Percentiles rank a stretch among this genome's conserved stretches.
Conservation (phyloP, 2,797 vertebrate species). For the Sebastes hopkinsi region DNA sequence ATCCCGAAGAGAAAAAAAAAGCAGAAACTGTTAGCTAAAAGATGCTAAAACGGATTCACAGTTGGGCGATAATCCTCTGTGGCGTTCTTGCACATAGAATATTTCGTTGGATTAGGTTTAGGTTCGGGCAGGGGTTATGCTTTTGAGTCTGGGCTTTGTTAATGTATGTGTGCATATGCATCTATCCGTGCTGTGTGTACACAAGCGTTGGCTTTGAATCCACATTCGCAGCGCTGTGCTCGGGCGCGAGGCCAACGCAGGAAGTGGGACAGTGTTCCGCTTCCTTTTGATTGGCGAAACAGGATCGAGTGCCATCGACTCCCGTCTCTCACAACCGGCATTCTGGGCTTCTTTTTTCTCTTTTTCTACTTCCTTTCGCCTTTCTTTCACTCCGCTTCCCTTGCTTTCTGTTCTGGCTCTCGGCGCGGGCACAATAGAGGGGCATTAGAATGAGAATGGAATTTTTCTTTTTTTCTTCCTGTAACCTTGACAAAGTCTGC, state of each 20-base stretch:
- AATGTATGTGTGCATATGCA: not conserved
- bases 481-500: conserved; percentile 55
- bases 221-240: conserved; percentile 12
- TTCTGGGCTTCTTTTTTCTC: conserved; percentile 6
- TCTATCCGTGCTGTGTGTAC: not conserved
- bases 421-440: conserved; percentile 38
- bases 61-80: too few species aligned
- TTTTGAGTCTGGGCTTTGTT: not conserved
- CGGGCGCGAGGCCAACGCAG: conserved; percentile 48
- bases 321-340: conserved; percentile 24
- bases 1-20: accelerated
- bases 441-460: conserved; percentile 59
- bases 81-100: too few species aligned
- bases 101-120: not conserved
- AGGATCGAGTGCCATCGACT: conserved; percentile 56
- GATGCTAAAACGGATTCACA: not conserved
- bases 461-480: not conserved
- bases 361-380: conserved; percentile 14
- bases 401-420: conserved; percentile 41
- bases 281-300: conserved; percentile 59
- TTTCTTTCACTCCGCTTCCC: conserved; percentile 21
- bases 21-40: too few species aligned
- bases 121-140: not conserved
- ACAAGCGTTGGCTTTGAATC: conserved; percentile 16
- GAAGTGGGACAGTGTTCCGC: conserved; percentile 55